phyloP scores from a whole-genome alignment of 2,113 vertebrate species.

The Pantherophis guttatus region DNA sequence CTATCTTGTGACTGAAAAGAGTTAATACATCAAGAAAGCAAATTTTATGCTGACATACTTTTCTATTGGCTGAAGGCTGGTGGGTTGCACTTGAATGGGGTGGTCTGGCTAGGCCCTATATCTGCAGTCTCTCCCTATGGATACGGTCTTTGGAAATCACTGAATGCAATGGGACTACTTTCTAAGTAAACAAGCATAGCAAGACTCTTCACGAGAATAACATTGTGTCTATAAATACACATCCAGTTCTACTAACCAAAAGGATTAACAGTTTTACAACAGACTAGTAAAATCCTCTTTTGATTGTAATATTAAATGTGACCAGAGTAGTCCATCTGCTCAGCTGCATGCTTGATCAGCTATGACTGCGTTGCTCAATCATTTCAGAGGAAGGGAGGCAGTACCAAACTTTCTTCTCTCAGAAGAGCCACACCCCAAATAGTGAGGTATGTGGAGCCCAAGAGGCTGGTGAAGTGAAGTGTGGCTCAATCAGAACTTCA shows the following conservation, averaged over 20 bases:
- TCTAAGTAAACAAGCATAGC: neutral
- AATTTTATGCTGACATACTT: too few relatives aligned
- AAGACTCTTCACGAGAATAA: neutral
- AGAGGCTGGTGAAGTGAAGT: neutral
- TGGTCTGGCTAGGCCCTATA: too few relatives aligned
- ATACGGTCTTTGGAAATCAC: too few relatives aligned
- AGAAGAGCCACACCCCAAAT: neutral
- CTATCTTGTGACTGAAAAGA: too few relatives aligned
- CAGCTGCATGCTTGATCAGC: neutral
- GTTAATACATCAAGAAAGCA: too few relatives aligned
- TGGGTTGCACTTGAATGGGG: too few relatives aligned
- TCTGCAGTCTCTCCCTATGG: too few relatives aligned
- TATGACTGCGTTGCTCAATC: neutral
- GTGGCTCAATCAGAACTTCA: neutral
- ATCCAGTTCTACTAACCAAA: neutral
- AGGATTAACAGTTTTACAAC: neutral
- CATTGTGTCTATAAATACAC: neutral
- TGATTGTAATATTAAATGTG: neutral
- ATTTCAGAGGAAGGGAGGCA: neutral
- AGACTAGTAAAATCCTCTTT: neutral
- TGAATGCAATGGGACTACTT: too few relatives aligned
- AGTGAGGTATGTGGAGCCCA: neutral
- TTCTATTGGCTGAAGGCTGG: too few relatives aligned
- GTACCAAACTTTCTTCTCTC: neutral
- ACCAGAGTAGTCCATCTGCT: neutral